These are phyloP conservation scores for Pseudochirops cupreus DNA, from an alignment of 2,797 vertebrate genomes.

Conservation along the genomic window DNA sequence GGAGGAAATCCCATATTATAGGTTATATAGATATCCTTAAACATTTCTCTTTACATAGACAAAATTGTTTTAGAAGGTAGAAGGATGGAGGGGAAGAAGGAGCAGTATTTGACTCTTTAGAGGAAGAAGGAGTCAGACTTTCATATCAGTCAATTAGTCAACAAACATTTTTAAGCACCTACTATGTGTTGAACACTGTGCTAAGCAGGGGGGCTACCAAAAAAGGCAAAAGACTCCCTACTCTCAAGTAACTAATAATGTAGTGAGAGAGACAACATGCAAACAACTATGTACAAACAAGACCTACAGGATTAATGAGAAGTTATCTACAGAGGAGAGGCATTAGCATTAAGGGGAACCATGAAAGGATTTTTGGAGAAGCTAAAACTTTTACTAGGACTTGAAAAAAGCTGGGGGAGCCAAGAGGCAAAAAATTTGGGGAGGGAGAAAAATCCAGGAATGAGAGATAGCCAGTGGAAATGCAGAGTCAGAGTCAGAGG, in stretches of 20 bases:
- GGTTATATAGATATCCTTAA: background rate
- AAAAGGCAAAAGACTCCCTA: background rate
- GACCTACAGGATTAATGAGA: too few species aligned
- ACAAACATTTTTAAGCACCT: background rate
- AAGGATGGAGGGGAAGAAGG: background rate
- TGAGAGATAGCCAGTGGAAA: too few species aligned
- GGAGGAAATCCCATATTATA: background rate
- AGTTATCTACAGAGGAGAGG: background rate
- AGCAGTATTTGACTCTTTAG: background rate
- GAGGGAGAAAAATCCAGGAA: too few species aligned
- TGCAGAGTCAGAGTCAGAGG: background rate
- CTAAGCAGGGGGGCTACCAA: background rate
- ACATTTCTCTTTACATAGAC: background rate
- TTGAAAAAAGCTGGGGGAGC: background rate
- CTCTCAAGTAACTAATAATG: background rate
- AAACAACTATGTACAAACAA: too few species aligned
- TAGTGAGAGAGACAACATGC: background rate
- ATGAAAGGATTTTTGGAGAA: too few species aligned
- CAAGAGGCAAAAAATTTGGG: background rate
- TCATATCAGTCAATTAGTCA: background rate
- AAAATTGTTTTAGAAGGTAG: background rate
- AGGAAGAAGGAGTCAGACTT: background rate
- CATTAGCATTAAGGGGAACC: background rate
- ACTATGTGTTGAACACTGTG: background rate
- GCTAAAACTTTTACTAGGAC: background rate